A percentile compares a stretch with the other conserved stretches of the same genome.
Conservation (phyloP, 2,113 vertebrate species). For the Orientallactaga bullata region DNA sequence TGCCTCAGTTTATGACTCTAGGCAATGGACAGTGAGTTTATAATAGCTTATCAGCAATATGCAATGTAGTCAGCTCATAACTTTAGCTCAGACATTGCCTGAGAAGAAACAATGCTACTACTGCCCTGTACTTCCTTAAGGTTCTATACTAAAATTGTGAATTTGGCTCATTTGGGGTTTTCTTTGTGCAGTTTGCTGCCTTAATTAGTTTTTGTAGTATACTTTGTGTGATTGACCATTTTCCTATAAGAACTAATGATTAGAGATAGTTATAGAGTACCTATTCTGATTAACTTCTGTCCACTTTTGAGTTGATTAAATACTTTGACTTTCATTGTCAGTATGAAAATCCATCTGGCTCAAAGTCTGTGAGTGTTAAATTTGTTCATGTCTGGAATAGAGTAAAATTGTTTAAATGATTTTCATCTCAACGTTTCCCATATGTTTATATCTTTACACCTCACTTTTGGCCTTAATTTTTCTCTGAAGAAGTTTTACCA, state of each 20-base stretch:
- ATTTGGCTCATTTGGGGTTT: neutral
- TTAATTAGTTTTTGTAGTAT: slow-evolving; percentile 54
- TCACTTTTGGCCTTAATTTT: slow-evolving; percentile 66
- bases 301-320: slow-evolving; percentile 70
- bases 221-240: slow-evolving; percentile 41
- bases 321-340: slow-evolving; percentile 66
- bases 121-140: neutral
- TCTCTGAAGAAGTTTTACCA: slow-evolving; percentile 41
- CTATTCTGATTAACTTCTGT: slow-evolving; percentile 49
- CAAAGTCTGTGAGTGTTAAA: slow-evolving; percentile 46
- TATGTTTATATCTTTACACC: slow-evolving; percentile 61
- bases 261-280: slow-evolving; percentile 52
- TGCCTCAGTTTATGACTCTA: neutral
- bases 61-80: neutral
- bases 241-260: slow-evolving; percentile 65
- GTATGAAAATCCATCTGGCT: slow-evolving; percentile 72
- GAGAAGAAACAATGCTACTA: neutral
- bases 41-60: neutral
- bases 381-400: slow-evolving; percentile 65
- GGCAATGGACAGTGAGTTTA: neutral
- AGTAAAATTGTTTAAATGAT: slow-evolving; percentile 60
- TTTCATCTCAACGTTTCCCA: slow-evolving; percentile 62
- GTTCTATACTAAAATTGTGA: neutral
- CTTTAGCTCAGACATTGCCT: neutral
- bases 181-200: neutral